Conservation (phyloP, 1,140 invertebrate genomes). For the Pogonus chalceus region DNA sequence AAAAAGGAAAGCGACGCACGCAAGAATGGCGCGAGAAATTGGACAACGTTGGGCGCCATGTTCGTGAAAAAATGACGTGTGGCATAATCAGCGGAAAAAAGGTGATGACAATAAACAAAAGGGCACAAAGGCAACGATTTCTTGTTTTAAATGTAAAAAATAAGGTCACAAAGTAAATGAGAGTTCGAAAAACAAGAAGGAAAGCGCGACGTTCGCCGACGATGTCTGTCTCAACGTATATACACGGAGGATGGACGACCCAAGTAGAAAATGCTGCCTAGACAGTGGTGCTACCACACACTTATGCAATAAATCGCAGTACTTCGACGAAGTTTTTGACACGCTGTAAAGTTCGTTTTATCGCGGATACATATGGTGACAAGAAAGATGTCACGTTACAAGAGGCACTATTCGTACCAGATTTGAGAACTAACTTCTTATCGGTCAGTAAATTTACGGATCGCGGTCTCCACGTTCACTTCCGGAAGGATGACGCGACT, state of each 20-base stretch:
- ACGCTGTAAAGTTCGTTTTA: not conserved
- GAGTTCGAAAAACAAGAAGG: not conserved
- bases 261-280: conserved; percentile 4
- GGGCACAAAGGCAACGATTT: not conserved
- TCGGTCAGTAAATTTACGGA: conserved; percentile 10
- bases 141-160: conserved; percentile 8
- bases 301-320: conserved; percentile 8
- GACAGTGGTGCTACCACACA: conserved; percentile 14
- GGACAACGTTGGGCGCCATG: not conserved
- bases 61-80: not conserved
- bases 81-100: not conserved
- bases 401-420: conserved; percentile 12
- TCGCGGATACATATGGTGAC: not conserved
- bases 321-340: not conserved
- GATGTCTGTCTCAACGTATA: not conserved
- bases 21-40: not conserved
- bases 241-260: not conserved
- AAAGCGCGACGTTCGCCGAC: not conserved
- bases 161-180: conserved; percentile 4
- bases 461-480: not conserved
- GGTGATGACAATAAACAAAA: not conserved
- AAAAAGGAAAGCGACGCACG: conserved; percentile 25
- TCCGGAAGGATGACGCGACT: not conserved
- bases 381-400: not conserved
- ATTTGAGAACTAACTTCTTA: conserved; percentile 3